These are phyloP conservation scores for Oostethus manadensis DNA, from an alignment of 2,113 vertebrate species.

Conservation along the genomic window DNA sequence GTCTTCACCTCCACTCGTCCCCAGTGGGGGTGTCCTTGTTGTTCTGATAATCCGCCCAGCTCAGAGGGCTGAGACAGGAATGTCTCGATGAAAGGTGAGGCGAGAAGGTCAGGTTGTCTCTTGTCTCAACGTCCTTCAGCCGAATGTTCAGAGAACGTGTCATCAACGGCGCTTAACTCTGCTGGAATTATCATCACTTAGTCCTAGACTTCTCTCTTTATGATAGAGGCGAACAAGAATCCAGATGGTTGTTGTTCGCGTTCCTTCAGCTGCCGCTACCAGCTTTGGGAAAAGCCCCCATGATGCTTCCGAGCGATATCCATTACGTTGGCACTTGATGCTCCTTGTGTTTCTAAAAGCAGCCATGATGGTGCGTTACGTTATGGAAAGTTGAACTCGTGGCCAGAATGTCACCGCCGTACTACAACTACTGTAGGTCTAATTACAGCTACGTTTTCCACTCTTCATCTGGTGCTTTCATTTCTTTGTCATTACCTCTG, in stretches of 20 bases:
- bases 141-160: no score
- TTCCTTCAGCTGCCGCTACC: constrained; percentile 22
- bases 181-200: no score
- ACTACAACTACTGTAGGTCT: constrained; percentile 52
- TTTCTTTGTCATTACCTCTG: not conserved
- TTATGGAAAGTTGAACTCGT: constrained; percentile 58
- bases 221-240: not conserved
- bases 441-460: constrained; percentile 18
- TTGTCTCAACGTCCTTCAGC: no score
- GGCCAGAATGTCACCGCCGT: constrained; percentile 51
- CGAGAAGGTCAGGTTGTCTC: no score
- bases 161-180: no score
- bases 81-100: no score
- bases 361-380: constrained; percentile 28
- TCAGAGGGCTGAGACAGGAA: no score
- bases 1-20: no score
- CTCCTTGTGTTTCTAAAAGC: constrained; percentile 46
- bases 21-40: no score
- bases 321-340: constrained; percentile 30
- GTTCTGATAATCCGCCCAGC: no score
- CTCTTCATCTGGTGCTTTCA: not conserved
- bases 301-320: constrained; percentile 29
- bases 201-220: no score
- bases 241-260: not conserved
- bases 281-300: constrained; percentile 20